Conservation (phyloP, 2,888 invertebrate species). For the Dilophus febrilis region DNA sequence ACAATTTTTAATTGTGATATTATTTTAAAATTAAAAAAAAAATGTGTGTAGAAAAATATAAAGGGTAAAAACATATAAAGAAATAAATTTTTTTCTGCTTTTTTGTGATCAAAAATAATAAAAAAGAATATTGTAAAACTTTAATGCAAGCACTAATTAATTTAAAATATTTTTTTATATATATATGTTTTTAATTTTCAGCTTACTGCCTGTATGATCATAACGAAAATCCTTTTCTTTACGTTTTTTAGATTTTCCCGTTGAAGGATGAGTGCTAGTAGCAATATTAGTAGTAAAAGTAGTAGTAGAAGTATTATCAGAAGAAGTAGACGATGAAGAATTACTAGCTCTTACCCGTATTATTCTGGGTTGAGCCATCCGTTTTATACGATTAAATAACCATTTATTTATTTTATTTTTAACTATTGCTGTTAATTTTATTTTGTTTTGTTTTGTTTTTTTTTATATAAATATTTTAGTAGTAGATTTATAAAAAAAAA, state of each 20-base stretch:
- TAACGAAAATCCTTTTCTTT: conserved; percentile 33
- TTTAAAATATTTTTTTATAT: too few relatives aligned
- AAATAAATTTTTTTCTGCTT: too few relatives aligned
- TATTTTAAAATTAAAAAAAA: conserved; percentile 4
- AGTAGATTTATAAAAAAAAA: too few relatives aligned
- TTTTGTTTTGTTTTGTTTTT: too few relatives aligned
- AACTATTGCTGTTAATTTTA: too few relatives aligned
- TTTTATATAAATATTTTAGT: too few relatives aligned
- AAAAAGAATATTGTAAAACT: too few relatives aligned
- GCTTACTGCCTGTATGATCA: conserved; percentile 46
- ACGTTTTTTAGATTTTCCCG: conserved; percentile 10
- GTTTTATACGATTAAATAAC: conserved; percentile 24
- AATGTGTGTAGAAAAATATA: conserved; percentile 2
- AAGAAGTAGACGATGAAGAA: conserved; percentile 16
- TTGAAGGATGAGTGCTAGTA: background rate
- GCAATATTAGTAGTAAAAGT: background rate
- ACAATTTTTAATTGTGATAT: background rate
- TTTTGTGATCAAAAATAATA: too few relatives aligned
- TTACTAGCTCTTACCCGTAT: conserved; percentile 36
- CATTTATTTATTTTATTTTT: background rate
- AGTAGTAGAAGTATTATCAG: conserved; percentile 2
- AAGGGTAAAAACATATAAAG: conserved; percentile 6
- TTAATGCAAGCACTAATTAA: too few relatives aligned
- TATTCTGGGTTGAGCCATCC: conserved; percentile 37
- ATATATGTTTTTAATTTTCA: conserved; percentile 1